phyloP scores from a whole-genome alignment of 2,888 invertebrate species.

The Mechanitis messenoides region DNA sequence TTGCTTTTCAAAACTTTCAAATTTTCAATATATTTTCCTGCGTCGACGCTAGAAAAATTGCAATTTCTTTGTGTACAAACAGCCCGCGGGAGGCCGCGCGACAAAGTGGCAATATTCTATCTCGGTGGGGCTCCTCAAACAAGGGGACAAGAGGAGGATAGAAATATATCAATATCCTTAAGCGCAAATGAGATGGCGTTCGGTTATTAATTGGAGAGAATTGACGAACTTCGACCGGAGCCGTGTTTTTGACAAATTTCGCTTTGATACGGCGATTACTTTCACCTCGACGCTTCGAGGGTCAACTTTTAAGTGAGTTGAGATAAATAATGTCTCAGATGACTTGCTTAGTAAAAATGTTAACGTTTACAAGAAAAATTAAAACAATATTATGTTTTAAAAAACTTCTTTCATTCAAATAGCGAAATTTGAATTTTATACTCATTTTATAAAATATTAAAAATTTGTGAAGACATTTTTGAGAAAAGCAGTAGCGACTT shows the following conservation, averaged over 20 bases:
- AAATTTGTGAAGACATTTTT: too few relatives aligned
- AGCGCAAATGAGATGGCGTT: conserved; percentile 42
- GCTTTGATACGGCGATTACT: conserved; percentile 75
- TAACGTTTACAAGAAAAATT: conserved; percentile 24
- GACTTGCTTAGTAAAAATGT: conserved; percentile 33
- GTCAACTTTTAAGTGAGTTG: conserved; percentile 50
- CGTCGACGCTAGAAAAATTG: conserved; percentile 59
- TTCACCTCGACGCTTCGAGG: conserved; percentile 67
- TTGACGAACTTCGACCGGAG: conserved; percentile 71
- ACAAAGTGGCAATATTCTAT: conserved; percentile 76
- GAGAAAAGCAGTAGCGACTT: too few relatives aligned
- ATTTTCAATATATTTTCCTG: conserved; percentile 50
- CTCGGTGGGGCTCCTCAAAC: conserved; percentile 74
- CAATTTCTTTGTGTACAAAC: conserved; percentile 65
- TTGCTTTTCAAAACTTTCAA: conserved; percentile 48
- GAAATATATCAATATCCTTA: conserved; percentile 30
- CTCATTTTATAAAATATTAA: too few relatives aligned
- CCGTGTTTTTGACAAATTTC: conserved; percentile 76
- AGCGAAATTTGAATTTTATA: too few relatives aligned
- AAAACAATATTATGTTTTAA: neutral
- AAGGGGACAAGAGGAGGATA: conserved; percentile 61
- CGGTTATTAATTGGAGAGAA: conserved; percentile 75
- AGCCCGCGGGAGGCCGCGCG: conserved; percentile 66
- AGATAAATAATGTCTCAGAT: conserved; percentile 45
- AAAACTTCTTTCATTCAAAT: too few relatives aligned